Evolutionary conservation across 30 jellyfish, hydroid and myxozoan species (phyloP).

Genomic region (Sanderia malayensis): DNA sequence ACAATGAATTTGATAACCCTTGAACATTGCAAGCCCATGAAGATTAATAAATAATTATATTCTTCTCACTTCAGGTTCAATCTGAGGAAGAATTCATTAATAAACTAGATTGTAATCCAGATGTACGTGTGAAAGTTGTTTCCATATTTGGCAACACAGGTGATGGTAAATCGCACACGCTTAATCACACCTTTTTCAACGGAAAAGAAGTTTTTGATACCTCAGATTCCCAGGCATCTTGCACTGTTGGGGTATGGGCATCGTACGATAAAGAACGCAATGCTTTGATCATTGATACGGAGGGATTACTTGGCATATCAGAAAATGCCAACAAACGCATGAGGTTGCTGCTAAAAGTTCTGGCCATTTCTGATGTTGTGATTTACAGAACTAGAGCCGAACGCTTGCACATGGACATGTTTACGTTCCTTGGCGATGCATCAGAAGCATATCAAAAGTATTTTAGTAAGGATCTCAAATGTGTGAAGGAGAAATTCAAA

Average conservation of each 20-base stretch:
- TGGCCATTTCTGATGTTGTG: constrained; percentile 96
- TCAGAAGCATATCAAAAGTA: constrained; percentile 95
- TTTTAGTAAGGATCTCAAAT: constrained; percentile 87
- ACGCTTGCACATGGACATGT: constrained; percentile 95
- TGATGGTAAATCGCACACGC: constrained; percentile 97
- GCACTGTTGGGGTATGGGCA: constrained; percentile 99
- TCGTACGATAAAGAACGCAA: constrained; percentile 68
- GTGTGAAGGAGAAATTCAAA: constrained; percentile 79
- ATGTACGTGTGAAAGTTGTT: constrained; percentile 83
- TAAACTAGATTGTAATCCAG: constrained; percentile 59
- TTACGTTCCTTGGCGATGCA: constrained; percentile 97
- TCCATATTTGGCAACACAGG: constrained; percentile 99
- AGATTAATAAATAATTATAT: too few relatives aligned
- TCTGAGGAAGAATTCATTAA: constrained; percentile 62
- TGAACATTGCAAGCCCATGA: too few relatives aligned
- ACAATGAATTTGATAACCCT: too few relatives aligned
- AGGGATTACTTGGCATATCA: constrained; percentile 93
- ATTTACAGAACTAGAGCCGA: constrained; percentile 97
- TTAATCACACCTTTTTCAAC: constrained; percentile 88
- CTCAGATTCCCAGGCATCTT: constrained; percentile 91
- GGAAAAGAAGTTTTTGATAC: constrained; percentile 89
- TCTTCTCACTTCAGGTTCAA: constrained; percentile 46
- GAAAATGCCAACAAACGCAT: constrained; percentile 93
- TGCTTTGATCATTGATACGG: constrained; percentile 93
- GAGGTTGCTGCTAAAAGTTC: constrained; percentile 91